These are phyloP conservation scores for Lepidurus apus DNA, from an alignment of 1,140 invertebrate species.

Conservation along the genomic window DNA sequence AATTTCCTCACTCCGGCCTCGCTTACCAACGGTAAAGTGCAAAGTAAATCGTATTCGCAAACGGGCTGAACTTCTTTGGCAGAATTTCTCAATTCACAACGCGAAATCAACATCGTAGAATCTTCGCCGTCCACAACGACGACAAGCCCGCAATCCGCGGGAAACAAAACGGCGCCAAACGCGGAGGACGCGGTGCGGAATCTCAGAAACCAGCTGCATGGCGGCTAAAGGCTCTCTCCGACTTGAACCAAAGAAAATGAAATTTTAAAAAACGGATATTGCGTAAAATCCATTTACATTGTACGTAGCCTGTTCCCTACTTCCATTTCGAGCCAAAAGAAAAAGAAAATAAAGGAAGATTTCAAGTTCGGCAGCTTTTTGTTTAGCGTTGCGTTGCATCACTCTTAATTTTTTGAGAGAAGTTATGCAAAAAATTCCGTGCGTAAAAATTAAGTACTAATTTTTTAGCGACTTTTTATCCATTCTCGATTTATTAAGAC, in stretches of 20 bases:
- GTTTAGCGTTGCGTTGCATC: background rate
- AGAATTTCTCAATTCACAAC: constrained; percentile 32
- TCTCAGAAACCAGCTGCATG: constrained; percentile 66
- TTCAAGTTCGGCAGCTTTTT: background rate
- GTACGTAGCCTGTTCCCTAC: background rate
- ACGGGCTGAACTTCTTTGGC: constrained; percentile 33
- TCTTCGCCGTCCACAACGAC: constrained; percentile 37
- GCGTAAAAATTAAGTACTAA: background rate
- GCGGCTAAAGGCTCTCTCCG: constrained; percentile 53
- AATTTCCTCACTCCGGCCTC: constrained; percentile 6
- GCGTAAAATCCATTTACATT: background rate
- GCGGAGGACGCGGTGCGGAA: constrained; percentile 71
- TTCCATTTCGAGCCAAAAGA: background rate
- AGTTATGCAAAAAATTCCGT: constrained; percentile 12
- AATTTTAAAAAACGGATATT: background rate
- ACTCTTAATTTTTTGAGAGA: background rate
- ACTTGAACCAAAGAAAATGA: background rate
- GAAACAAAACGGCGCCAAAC: constrained; percentile 56
- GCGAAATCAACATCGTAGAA: constrained; percentile 36
- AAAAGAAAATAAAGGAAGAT: background rate
- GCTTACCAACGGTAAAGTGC: constrained; percentile 11
- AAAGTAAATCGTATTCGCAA: constrained; percentile 28
- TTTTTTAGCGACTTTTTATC: background rate
- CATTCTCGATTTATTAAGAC: background rate
- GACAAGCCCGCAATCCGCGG: constrained; percentile 39